These are phyloP conservation scores for Netelia inedita DNA, from an alignment of 2,888 invertebrate species.

Conservation along the genomic window DNA sequence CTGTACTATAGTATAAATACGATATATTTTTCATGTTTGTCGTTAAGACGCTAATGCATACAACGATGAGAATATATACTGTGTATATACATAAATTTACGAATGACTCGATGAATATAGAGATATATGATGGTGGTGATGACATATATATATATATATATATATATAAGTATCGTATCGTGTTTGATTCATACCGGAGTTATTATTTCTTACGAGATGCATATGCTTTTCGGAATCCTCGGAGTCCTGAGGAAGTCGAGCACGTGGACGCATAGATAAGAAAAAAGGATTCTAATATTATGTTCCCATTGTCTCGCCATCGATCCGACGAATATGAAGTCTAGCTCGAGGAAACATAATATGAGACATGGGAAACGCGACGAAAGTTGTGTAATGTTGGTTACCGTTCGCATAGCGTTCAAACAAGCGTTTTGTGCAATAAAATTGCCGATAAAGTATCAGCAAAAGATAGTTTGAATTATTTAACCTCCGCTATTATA, in stretches of 20 bases:
- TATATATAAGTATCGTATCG: conserved; percentile 21
- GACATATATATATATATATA: conserved; percentile 8
- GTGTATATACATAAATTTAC: conserved; percentile 23
- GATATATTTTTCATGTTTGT: conserved; percentile 36
- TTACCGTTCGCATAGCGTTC: background rate
- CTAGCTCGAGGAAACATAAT: background rate
- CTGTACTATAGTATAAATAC: conserved; percentile 52
- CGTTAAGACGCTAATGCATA: conserved; percentile 28
- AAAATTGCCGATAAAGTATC: conserved; percentile 1
- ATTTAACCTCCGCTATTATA: background rate
- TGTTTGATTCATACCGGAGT: background rate
- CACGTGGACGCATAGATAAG: background rate
- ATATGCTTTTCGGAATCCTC: too few species aligned
- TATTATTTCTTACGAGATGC: too few species aligned
- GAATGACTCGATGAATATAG: conserved; percentile 10
- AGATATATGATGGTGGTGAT: background rate
- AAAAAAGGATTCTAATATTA: background rate
- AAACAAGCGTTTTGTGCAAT: background rate
- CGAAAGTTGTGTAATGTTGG: background rate
- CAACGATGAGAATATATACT: conserved; percentile 35
- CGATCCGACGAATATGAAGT: background rate
- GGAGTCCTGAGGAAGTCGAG: too few species aligned
- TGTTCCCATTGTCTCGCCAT: background rate
- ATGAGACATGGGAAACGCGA: background rate
- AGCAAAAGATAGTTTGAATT: background rate